Conservation (phyloP, 1,140 invertebrate genomes). For the Macrostomum lignano region DNA sequence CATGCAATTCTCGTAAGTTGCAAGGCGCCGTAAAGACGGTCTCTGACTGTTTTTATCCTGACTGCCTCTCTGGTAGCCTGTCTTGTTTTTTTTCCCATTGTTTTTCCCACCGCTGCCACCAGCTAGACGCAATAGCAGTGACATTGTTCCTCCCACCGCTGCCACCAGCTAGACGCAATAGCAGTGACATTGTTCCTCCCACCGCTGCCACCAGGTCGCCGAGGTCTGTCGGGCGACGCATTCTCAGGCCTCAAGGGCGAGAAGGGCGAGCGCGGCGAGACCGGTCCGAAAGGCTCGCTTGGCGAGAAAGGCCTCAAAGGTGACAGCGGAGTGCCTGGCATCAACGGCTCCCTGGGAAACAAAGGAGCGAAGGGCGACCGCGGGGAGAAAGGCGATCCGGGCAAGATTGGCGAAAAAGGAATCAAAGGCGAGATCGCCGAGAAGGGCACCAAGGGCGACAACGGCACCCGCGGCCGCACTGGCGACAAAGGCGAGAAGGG, state of each 20-base stretch:
- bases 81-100: too few species aligned
- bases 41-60: too few species aligned
- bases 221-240: too few species aligned
- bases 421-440: neutral
- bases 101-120: too few species aligned
- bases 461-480: neutral
- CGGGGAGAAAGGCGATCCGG: neutral
- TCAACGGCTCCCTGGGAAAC: neutral
- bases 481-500: constrained; percentile 1
- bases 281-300: neutral
- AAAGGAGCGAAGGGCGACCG: neutral
- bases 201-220: too few species aligned
- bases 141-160: too few species aligned
- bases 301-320: constrained; percentile 1
- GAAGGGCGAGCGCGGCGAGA: neutral
- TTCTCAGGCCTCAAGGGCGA: neutral
- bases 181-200: too few species aligned
- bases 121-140: too few species aligned
- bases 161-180: too few species aligned
- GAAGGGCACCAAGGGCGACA: neutral
- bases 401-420: neutral
- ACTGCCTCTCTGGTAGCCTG: too few species aligned
- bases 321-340: neutral
- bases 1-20: too few species aligned
- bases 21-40: too few species aligned